Conservation (phyloP, 2,888 invertebrate genomes). For the Megastigmus dorsalis region DNA sequence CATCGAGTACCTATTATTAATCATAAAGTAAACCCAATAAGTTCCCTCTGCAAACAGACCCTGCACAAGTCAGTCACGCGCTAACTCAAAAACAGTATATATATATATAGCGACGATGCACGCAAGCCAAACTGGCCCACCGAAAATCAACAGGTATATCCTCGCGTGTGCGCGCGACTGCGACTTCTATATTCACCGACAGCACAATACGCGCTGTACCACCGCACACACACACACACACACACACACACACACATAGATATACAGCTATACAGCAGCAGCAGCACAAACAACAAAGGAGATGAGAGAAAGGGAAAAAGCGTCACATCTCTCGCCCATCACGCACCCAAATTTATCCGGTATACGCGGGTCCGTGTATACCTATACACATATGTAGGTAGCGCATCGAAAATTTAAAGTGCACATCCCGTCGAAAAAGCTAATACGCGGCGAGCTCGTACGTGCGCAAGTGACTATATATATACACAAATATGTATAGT, state of each 20-base stretch:
- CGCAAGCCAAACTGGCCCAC: neutral
- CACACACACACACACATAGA: no score
- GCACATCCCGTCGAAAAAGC: no score
- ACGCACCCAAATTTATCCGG: slow-evolving; percentile 11
- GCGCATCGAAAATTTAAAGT: no score
- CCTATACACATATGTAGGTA: no score
- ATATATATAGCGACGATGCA: no score
- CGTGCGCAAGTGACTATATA: slow-evolving; percentile 8
- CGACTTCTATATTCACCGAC: no score
- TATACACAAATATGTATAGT: slow-evolving; percentile 12
- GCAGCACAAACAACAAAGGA: slow-evolving; percentile 3
- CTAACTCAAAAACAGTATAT: neutral
- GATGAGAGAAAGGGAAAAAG: no score
- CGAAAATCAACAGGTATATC: slow-evolving; percentile 2
- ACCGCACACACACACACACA: no score
- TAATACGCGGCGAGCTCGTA: neutral
- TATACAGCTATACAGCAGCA: no score
- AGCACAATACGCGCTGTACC: neutral
- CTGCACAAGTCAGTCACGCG: neutral
- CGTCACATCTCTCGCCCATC: slow-evolving; percentile 1
- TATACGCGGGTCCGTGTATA: no score
- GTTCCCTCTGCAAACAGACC: neutral
- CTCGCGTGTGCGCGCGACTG: neutral
- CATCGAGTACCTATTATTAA: neutral
- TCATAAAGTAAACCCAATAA: neutral